Base-by-base conservation (phyloP, 2,113 vertebrate genomes). In the Circaetus gallicus region DNA sequence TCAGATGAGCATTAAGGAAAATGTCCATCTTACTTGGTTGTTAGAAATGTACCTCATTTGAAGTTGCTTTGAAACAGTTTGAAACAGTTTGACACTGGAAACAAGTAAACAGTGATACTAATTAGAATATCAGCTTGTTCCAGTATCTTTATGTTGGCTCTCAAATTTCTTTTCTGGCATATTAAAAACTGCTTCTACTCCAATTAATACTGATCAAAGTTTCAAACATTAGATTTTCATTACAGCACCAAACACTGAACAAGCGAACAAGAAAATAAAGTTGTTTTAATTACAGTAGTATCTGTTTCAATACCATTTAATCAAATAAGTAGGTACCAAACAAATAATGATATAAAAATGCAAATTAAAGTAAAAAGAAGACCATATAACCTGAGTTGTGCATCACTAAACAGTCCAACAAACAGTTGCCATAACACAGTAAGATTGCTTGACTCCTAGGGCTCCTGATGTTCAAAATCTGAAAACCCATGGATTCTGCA, bases 121-220 rank as follows among this genome's bases (percentile, higher is more conserved):
- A 92, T 86, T 81, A 91, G 34, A 93, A 21, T 53, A 90, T 62
- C 85, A 86, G 63, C 42, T 90, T 81, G n/a, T 81, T 90, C 21
- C 71, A 86, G 3, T 78, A 90, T 62, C 43, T 73, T 74, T 81
- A 66, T 28, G 56, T n/a, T 56, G 43, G 47, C 80, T 91, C 61
- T 81, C 82, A 40, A 59, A 86, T 89, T 74, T 71, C 20, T 94
- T 72, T 86, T 65, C 40, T 50, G 47, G 50, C n/a, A 81, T 73
- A 86, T 63, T 86, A 95, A 92, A 94, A 93, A 32, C 50, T 43
- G 24, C 47, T 90, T 76, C 74, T 86, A 73, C 38, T 91, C n/a
- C 65, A 86, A 93, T 95, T 95, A 95, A 83, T 55, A 90, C 67
- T 40, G 59, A 97, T 81, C 74, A 91, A 95, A 93, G 90, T 86